Base-by-base conservation (phyloP, 2,113 vertebrate genomes). In the Strix aluco region DNA sequence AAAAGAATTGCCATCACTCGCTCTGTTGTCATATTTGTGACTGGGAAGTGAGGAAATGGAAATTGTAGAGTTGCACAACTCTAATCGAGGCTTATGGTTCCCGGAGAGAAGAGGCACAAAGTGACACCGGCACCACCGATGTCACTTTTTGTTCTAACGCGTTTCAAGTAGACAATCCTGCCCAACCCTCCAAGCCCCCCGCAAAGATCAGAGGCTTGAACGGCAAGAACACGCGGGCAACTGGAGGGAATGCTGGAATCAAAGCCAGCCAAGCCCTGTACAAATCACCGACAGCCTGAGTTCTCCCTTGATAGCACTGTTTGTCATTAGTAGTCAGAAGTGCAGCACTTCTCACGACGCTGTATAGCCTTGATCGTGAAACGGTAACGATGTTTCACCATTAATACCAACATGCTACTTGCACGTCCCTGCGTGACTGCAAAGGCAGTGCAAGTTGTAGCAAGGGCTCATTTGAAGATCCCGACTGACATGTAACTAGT, bases 91-190 rank as follows among this genome's bases (percentile, higher is more conserved):
- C 57, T 96, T 59, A 29, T 7, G 57, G 40, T 32, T 86, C 75
- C 55, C 1, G 1, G 71, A 78, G 83, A 88, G 75, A 82, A 71
- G 55, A 94, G 91, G 59, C 75, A 65, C 93, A 92, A 96, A 89
- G 30, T 15, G 78, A 94, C 93, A 92, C 89, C 15, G 6, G 40
- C 1, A 2, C 70, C 44, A 20, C 54, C 32, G 22, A 61, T 94
- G 81, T 72, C 61, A 63, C 38, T 29, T 26, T 83, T 94, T 86
- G 94, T 92, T 94, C 88, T 42, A 54, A 90, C 13, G 6, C 13
- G 8, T 52, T 74, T 55, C 47, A 32, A 91, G 75, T n/a, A 85
- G 97, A 97, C 91, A 73, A 27, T 78, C 80, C 75, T 47, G 55
- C 81, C 88, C 88, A 82, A 30, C 70, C 74, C 52, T 81, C 67